Conservation (phyloP, 2,888 invertebrate species). For the Oegoconia quadripuncta region DNA sequence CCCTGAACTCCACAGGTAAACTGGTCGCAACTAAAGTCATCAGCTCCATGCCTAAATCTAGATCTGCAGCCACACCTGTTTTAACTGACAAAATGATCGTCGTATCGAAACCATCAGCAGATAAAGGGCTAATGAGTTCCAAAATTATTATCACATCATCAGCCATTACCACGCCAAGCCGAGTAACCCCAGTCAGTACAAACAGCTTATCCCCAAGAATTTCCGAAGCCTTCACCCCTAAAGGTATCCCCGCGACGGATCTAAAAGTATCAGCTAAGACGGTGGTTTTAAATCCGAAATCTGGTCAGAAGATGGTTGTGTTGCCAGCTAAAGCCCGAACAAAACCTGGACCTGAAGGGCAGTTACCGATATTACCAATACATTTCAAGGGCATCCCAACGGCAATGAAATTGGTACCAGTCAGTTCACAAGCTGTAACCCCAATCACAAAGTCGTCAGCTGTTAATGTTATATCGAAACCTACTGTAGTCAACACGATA, state of each 20-base stretch:
- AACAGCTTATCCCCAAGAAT: conserved; percentile 49
- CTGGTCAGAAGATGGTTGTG: conserved; percentile 74
- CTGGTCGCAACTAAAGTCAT: conserved; percentile 68
- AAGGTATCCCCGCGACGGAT: conserved; percentile 71
- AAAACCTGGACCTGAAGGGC: conserved; percentile 56
- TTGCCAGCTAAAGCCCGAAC: conserved; percentile 64
- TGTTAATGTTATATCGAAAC: conserved; percentile 56
- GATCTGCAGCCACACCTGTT: conserved; percentile 36
- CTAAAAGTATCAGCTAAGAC: conserved; percentile 73
- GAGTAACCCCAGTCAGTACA: conserved; percentile 42
- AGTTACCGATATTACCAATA: conserved; percentile 49
- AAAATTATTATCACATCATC: conserved; percentile 63
- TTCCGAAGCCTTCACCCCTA: conserved; percentile 59
- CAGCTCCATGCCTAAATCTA: conserved; percentile 53
- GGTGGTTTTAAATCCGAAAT: conserved; percentile 68
- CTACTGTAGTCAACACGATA: conserved; percentile 32
- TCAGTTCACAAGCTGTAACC: conserved; percentile 55
- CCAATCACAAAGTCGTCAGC: conserved; percentile 40
- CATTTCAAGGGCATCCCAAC: conserved; percentile 70
- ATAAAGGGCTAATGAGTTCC: conserved; percentile 48
- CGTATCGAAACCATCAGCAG: conserved; percentile 60
- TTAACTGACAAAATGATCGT: conserved; percentile 68
- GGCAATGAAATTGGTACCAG: conserved; percentile 69
- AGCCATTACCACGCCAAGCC: conserved; percentile 40
- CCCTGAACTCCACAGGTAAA: conserved; percentile 53